A percentile compares a stretch with the other conserved stretches of the same genome.
Conservation (phyloP, 1,140 invertebrate species). For the Orchestia grillus region DNA sequence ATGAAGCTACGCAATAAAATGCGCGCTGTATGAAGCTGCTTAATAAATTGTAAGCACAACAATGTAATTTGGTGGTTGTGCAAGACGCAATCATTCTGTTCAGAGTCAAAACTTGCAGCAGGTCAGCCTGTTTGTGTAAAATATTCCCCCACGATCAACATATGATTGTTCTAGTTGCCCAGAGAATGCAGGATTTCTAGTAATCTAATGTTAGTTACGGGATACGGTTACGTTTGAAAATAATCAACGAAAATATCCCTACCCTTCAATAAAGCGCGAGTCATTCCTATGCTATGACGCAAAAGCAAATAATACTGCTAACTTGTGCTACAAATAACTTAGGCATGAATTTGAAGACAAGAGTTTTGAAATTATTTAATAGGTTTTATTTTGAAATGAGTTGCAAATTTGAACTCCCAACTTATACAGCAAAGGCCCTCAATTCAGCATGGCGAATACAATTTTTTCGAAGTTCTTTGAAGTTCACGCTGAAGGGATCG, state of each 20-base stretch:
- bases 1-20: too few relatives aligned
- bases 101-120: neutral
- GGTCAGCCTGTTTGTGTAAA: neutral
- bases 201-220: neutral
- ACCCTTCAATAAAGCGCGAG: neutral
- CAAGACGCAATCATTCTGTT: neutral
- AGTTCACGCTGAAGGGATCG: neutral
- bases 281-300: neutral
- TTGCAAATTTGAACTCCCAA: neutral
- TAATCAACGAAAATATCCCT: neutral
- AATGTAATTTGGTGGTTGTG: neutral
- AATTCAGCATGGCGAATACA: neutral
- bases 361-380: too few relatives aligned
- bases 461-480: neutral
- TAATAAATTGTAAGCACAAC: neutral
- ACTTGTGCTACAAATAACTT: too few relatives aligned
- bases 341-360: too few relatives aligned
- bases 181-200: neutral
- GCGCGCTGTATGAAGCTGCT: too few relatives aligned
- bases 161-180: neutral
- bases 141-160: neutral
- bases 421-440: neutral
- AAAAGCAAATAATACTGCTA: too few relatives aligned
- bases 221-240: neutral
- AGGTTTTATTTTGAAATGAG: neutral